Base-by-base conservation (phyloP, 2,113 vertebrate genomes). In the Ctenomys sociabilis region DNA sequence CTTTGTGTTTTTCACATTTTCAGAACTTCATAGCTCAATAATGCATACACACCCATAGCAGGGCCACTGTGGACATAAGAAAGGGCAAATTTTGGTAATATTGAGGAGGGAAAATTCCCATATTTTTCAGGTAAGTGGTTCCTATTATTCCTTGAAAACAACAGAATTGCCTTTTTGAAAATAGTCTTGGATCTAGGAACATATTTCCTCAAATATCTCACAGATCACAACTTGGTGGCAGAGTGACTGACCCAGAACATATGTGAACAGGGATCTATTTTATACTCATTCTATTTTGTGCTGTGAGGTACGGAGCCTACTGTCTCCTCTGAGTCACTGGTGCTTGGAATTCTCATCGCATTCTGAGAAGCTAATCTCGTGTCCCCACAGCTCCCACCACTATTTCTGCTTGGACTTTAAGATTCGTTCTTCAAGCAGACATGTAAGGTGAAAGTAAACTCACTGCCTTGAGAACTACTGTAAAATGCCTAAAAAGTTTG, bases 51-150 rank as follows among this genome's bases (percentile, higher is more conserved):
- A 9, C 13, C 17, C 68, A 75, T 43, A 43, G 68, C 40, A 61
- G 6, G 89, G 26, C 1, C 35, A 93, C 52, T 87, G 61, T 13
- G 81, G 22, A 26, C 8, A 78, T 54, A 3, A 89, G 43, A 66
- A 93, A 82, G 85, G 57, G 5, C 4, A 84, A 93, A 43, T 93
- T 91, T 92, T 86, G 49, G 43, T 91, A 96, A 81, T 21, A 68
- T 89, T 57, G 30, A 75, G 12, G 35, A 49, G 37, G 14, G 4
- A 70, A 90, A 82, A 40, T 12, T 35, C 7, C 4, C 3, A 3
- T 81, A 61, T 59, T 89, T 95, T 96, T 96, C 57, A 92, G 19
- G 2, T 66, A 72, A 80, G 85, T 85, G 30, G 1, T 0, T 93
- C 11, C 78, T 64, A 90, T 3, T n/a, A 90, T 63, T 57, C 1